Evolutionary conservation across 1,140 invertebrate genomes (phyloP).

Genomic region (Chelonus insularis): DNA sequence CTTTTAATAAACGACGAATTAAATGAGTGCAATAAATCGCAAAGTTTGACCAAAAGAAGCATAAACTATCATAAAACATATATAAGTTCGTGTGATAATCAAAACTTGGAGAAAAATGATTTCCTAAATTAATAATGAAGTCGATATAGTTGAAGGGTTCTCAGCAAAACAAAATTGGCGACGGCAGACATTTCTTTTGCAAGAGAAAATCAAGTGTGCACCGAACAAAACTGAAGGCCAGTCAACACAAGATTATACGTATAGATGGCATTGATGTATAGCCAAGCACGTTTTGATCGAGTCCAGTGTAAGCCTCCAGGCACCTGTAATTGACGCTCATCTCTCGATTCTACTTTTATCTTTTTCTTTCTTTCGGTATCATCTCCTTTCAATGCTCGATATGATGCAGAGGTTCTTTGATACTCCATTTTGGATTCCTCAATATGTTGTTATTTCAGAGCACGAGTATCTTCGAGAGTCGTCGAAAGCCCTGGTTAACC

Average conservation of each 20-base stretch:
- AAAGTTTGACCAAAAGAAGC: too few species aligned
- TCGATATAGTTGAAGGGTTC: background rate
- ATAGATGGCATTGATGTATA: slow-evolving; percentile 52
- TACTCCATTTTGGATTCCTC: slow-evolving; percentile 18
- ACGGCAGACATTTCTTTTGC: too few species aligned
- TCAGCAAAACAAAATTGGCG: too few species aligned
- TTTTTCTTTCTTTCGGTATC: background rate
- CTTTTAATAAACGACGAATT: too few species aligned
- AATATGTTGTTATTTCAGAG: slow-evolving; percentile 18
- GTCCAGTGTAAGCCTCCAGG: slow-evolving; percentile 30
- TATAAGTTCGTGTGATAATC: too few species aligned
- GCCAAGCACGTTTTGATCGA: slow-evolving; percentile 49
- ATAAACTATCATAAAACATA: too few species aligned
- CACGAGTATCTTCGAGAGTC: background rate
- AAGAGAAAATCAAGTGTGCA: too few species aligned
- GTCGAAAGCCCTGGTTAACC: slow-evolving; percentile 23
- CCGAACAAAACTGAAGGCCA: slow-evolving; percentile 32
- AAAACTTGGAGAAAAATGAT: slow-evolving; percentile 13
- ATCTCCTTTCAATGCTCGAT: background rate
- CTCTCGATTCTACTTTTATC: background rate
- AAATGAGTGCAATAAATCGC: too few species aligned
- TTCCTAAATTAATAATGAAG: slow-evolving; percentile 34
- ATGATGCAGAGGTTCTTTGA: background rate
- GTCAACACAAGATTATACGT: slow-evolving; percentile 50
- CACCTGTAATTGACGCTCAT: slow-evolving; percentile 21